phyloP scores from a whole-genome alignment of 2,888 invertebrate genomes.

The Ypsolopha sequella region DNA sequence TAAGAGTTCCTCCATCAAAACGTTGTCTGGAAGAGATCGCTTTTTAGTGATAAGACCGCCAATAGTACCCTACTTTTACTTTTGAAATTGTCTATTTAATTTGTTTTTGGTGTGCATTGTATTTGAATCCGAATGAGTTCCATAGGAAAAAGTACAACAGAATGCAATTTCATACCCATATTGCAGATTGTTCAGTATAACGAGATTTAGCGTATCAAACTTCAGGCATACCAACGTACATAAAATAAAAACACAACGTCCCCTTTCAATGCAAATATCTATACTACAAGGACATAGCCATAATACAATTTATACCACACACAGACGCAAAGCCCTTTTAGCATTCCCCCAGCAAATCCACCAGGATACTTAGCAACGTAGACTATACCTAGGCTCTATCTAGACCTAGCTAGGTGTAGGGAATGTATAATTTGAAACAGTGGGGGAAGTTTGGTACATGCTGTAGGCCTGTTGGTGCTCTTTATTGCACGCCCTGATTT shows the following conservation, averaged over 20 bases:
- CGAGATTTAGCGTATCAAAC: too few species aligned
- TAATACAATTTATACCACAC: slow-evolving; percentile 45
- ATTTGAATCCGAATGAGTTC: too few species aligned
- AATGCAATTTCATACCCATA: too few species aligned
- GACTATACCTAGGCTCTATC: slow-evolving; percentile 4
- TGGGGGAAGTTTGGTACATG: slow-evolving; percentile 27
- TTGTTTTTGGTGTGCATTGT: too few species aligned
- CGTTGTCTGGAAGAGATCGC: too few species aligned
- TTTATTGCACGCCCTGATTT: background rate
- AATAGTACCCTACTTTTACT: too few species aligned
- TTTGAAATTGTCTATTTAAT: too few species aligned
- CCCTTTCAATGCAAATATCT: background rate
- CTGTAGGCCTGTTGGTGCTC: background rate
- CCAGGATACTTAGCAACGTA: slow-evolving; percentile 29
- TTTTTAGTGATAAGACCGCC: too few species aligned
- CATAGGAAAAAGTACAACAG: too few species aligned
- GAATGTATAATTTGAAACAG: slow-evolving; percentile 9
- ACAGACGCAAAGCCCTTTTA: slow-evolving; percentile 51
- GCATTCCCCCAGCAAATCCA: slow-evolving; percentile 60
- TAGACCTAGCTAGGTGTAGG: slow-evolving; percentile 41
- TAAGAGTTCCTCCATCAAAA: too few species aligned
- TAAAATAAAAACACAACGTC: background rate
- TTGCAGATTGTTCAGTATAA: too few species aligned
- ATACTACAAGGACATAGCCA: slow-evolving; percentile 20
- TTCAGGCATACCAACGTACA: background rate